These are phyloP conservation scores for Ptilodon capucinus DNA, from an alignment of 2,888 invertebrate species.

Conservation along the genomic window DNA sequence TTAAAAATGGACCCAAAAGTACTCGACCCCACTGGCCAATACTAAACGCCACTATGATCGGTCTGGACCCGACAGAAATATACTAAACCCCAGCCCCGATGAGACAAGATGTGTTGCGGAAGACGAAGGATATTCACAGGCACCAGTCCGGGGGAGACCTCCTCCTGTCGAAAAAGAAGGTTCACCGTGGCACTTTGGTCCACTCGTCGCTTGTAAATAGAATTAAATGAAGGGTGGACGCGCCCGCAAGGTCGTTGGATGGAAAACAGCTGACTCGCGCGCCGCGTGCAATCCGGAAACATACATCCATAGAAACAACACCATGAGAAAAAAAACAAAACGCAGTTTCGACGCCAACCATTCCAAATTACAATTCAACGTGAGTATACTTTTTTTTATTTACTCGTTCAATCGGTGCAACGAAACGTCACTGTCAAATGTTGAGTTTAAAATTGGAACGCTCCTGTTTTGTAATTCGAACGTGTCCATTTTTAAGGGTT, in stretches of 20 bases:
- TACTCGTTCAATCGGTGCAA: slow-evolving; percentile 11
- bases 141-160: slow-evolving; percentile 71
- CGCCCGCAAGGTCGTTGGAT: slow-evolving; percentile 71
- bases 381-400: slow-evolving; percentile 46
- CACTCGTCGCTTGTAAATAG: slow-evolving; percentile 66
- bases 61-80: slow-evolving; percentile 75
- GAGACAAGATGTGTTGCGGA: slow-evolving; percentile 76
- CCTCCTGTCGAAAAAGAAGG: slow-evolving; percentile 77
- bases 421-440: slow-evolving; percentile 15
- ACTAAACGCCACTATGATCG: slow-evolving; percentile 63
- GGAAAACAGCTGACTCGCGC: slow-evolving; percentile 74
- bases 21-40: slow-evolving; percentile 72
- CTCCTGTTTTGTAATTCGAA: slow-evolving; percentile 12
- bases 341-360: slow-evolving; percentile 29
- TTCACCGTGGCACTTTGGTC: slow-evolving; percentile 47
- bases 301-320: slow-evolving; percentile 42
- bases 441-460: slow-evolving; percentile 20
- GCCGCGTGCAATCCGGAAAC: slow-evolving; percentile 68
- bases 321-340: slow-evolving; percentile 35
- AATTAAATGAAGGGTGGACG: slow-evolving; percentile 58
- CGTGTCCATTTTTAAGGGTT: slow-evolving; percentile 26
- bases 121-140: slow-evolving; percentile 70
- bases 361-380: slow-evolving; percentile 39
- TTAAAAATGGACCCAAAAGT: slow-evolving; percentile 55
- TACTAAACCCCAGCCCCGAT: slow-evolving; percentile 54